A percentile compares a stretch with the other conserved stretches of the same genome.
These are phyloP conservation scores for Takifugu bimaculatus DNA, from an alignment of 2,113 vertebrate genomes.

Conservation along the genomic window DNA sequence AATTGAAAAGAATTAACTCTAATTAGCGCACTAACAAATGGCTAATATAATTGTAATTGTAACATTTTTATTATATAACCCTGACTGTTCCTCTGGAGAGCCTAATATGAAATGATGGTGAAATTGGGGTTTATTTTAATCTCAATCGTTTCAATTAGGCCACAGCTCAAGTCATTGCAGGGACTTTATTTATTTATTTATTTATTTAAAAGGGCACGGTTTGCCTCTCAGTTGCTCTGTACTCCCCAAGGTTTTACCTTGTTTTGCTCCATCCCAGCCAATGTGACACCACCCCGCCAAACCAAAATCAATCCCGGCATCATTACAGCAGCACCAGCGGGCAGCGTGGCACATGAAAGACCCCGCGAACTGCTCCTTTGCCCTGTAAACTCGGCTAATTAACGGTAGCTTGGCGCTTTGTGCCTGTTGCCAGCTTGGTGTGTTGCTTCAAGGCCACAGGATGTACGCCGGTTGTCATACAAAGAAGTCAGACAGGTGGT, in stretches of 20 bases:
- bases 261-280: constrained; percentile 39
- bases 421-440: constrained; percentile 43
- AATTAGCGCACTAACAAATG: constrained; percentile 76
- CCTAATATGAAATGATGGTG: constrained; percentile 43
- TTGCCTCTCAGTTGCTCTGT: constrained; percentile 41
- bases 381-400: constrained; percentile 69
- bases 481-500: constrained; percentile 45
- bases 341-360: constrained; percentile 45
- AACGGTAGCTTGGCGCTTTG: constrained; percentile 53
- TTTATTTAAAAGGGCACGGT: constrained; percentile 37
- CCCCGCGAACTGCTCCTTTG: constrained; percentile 42
- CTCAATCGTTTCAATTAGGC: constrained; percentile 39
- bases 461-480: constrained; percentile 53
- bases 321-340: constrained; percentile 40
- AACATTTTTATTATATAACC: constrained; percentile 67
- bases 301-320: constrained; percentile 32
- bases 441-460: constrained; percentile 53
- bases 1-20: constrained; percentile 76
- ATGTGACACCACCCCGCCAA: constrained; percentile 32
- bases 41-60: constrained; percentile 70
- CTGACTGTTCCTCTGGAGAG: constrained; percentile 62
- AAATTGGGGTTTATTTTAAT: constrained; percentile 30
- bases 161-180: constrained; percentile 34
- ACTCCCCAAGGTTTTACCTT: constrained; percentile 40
- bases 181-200: background rate